Evolutionary conservation across 2,113 vertebrate species (phyloP).

Genomic region (Pelecanoides urinatrix): DNA sequence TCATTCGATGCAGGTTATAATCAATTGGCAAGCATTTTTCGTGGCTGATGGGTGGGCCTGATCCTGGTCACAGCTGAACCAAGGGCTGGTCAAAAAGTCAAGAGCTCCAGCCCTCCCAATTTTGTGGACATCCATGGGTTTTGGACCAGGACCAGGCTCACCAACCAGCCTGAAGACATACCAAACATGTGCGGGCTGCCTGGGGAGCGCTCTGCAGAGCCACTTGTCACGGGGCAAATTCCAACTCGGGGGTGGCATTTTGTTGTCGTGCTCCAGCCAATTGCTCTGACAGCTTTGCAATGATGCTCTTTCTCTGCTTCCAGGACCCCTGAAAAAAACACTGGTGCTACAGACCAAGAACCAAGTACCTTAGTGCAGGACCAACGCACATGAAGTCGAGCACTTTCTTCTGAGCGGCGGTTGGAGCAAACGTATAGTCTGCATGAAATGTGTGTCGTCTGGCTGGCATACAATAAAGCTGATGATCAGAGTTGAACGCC

Average conservation of each 20-base stretch:
- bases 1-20: constrained; percentile 58
- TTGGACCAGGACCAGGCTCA: not conserved
- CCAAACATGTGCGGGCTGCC: not conserved
- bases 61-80: not conserved
- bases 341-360: constrained; percentile 67
- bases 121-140: not conserved
- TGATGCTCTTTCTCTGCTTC: constrained; percentile 58
- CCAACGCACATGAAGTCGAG: not conserved
- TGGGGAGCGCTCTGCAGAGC: not conserved
- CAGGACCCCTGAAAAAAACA: constrained; percentile 54
- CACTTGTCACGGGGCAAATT: not conserved
- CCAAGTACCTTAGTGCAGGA: constrained; percentile 41
- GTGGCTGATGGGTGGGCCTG: not conserved
- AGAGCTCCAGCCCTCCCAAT: not conserved
- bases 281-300: not conserved
- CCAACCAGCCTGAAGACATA: not conserved
- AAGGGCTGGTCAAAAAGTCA: not conserved
- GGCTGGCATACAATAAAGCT: constrained; percentile 67
- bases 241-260: not conserved
- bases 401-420: not conserved
- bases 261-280: not conserved
- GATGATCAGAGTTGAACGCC: constrained; percentile 19
- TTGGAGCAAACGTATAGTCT: constrained; percentile 40
- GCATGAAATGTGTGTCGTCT: constrained; percentile 65
- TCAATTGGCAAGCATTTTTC: constrained; percentile 72